These are phyloP conservation scores for Lochmaea capreae DNA, from an alignment of 2,888 invertebrate genomes.

Conservation along the genomic window DNA sequence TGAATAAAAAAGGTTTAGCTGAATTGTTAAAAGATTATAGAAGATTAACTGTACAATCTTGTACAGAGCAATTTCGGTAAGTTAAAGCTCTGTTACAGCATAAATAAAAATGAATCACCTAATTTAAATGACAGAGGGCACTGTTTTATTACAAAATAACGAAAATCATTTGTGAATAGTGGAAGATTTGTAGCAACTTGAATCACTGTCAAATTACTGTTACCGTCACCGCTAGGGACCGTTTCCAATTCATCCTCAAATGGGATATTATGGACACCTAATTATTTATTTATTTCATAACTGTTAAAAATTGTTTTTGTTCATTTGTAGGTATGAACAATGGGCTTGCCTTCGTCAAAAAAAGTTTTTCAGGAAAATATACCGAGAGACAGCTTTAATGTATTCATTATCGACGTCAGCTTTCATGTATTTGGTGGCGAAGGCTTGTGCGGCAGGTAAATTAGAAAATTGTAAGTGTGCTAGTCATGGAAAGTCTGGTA, in stretches of 20 bases:
- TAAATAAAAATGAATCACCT: background rate
- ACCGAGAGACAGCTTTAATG: slow-evolving; percentile 79
- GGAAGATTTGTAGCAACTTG: too few relatives aligned
- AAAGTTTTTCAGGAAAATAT: slow-evolving; percentile 69
- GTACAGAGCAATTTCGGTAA: slow-evolving; percentile 74
- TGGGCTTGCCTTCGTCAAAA: slow-evolving; percentile 77
- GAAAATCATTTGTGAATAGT: too few relatives aligned
- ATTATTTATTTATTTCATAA: too few relatives aligned
- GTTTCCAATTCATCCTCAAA: too few relatives aligned
- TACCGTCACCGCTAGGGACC: too few relatives aligned
- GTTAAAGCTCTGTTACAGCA: slow-evolving; percentile 24
- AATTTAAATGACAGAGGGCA: too few relatives aligned
- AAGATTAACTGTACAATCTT: slow-evolving; percentile 71
- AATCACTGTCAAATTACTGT: too few relatives aligned
- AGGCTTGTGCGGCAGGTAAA: slow-evolving; percentile 77
- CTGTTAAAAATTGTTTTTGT: too few relatives aligned
- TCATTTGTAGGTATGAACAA: slow-evolving; percentile 69
- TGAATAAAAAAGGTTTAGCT: slow-evolving; percentile 70
- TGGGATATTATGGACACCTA: too few relatives aligned
- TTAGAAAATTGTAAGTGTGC: slow-evolving; percentile 72
- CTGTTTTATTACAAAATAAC: too few relatives aligned
- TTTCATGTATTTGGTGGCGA: slow-evolving; percentile 77
- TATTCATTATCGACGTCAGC: slow-evolving; percentile 79
- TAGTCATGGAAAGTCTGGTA: slow-evolving; percentile 51
- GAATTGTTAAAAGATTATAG: slow-evolving; percentile 66